These are phyloP conservation scores for Rhabditoides inermis DNA, from an alignment of 2,888 invertebrate species.

Conservation along the genomic window DNA sequence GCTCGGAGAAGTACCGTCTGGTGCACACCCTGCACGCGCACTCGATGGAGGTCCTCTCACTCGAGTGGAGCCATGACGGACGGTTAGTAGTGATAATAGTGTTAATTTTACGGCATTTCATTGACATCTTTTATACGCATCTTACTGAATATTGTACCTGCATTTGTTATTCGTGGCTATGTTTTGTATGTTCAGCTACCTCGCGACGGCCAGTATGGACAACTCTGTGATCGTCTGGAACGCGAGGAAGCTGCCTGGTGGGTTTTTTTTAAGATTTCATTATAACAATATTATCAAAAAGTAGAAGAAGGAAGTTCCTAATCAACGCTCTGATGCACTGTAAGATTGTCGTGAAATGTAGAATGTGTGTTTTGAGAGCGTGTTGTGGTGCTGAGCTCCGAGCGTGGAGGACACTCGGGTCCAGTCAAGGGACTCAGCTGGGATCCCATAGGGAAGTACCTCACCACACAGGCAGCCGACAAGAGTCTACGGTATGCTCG, in stretches of 20 bases:
- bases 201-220: slow-evolving; percentile 93
- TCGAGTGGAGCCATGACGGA: slow-evolving; percentile 91
- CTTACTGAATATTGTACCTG: too few relatives aligned
- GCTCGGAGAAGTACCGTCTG: slow-evolving; percentile 87
- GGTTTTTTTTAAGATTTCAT: too few relatives aligned
- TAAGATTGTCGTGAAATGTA: too few relatives aligned
- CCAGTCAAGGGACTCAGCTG: slow-evolving; percentile 78
- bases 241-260: slow-evolving; percentile 72
- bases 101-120: too few relatives aligned
- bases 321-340: too few relatives aligned
- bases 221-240: slow-evolving; percentile 97
- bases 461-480: slow-evolving; percentile 71
- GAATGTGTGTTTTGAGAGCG: slow-evolving; percentile 42
- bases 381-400: slow-evolving; percentile 67
- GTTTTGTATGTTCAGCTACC: too few relatives aligned
- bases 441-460: slow-evolving; percentile 94
- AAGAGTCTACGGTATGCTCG: slow-evolving; percentile 5
- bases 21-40: slow-evolving; percentile 65
- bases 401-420: slow-evolving; percentile 63
- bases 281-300: too few relatives aligned
- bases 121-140: too few relatives aligned
- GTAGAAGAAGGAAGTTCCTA: too few relatives aligned
- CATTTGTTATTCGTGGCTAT: too few relatives aligned
- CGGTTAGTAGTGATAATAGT: too few relatives aligned
- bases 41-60: slow-evolving; percentile 71